These are phyloP conservation scores for Trachelus iudaicus DNA, from an alignment of 2,888 invertebrate genomes.

Conservation along the genomic window DNA sequence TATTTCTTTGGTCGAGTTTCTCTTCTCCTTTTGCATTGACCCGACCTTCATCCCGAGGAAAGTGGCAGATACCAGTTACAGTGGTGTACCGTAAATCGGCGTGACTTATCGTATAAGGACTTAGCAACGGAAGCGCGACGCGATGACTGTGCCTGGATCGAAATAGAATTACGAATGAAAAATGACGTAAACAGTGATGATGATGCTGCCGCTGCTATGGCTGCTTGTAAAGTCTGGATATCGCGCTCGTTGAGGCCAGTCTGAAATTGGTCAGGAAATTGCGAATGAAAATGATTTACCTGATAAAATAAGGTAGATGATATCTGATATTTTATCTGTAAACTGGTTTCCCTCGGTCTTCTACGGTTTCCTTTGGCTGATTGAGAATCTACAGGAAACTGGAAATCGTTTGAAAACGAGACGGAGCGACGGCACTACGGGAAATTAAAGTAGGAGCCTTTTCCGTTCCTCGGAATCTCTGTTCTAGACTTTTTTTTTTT, in stretches of 20 bases:
- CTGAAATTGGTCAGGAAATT: not conserved
- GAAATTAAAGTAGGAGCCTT: not conserved
- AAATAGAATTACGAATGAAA: constrained; percentile 5
- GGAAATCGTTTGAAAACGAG: not conserved
- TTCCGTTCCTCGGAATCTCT: not conserved
- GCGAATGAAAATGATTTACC: not conserved
- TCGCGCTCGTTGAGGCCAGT: not conserved
- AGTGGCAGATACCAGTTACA: not conserved
- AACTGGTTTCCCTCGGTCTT: not conserved
- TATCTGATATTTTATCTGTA: not conserved
- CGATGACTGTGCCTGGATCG: not conserved
- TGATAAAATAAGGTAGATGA: not conserved
- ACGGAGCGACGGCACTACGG: not conserved
- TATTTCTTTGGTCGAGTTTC: not conserved
- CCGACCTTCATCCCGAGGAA: not conserved
- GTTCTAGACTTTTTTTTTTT: not conserved
- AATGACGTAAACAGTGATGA: not conserved
- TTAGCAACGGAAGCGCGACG: not conserved
- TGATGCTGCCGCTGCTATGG: not conserved
- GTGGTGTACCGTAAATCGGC: not conserved
- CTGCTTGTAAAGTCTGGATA: not conserved
- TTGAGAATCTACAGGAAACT: not conserved
- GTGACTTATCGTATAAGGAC: not conserved
- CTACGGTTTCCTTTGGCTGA: not conserved
- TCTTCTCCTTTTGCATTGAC: not conserved